Evolutionary conservation across 2,797 vertebrate genomes (phyloP), one percentile per base, ranked within the genome.

Genomic region (Rousettus madagascariensis): DNA sequence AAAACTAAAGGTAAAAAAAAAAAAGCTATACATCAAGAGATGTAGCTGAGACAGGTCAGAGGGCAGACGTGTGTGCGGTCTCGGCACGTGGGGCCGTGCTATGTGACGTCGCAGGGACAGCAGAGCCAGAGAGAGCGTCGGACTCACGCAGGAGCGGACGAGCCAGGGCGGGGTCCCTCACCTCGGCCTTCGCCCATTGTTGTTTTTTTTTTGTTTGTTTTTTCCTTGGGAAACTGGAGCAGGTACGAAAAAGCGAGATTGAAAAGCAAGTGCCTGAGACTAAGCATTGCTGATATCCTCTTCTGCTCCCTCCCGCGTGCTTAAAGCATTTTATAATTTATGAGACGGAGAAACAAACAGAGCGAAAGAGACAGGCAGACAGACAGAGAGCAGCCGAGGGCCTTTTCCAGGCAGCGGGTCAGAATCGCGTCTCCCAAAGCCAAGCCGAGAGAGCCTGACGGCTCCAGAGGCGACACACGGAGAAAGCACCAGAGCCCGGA

Each of bases 21-120:
- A 33, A 86, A 5, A 13, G 19, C 28, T 24, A 26, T 6, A 20
- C 20, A 7, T 41, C 1, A 2, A 68, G 57, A 78, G 10, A 15
- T 4, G 3, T 0, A 33, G 9, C 3, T 75, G 3, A 6, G 3
- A 7, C 22, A 28, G 41, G 51, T 7, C 3, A 68, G 26, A 22
- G 28, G 16, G 5, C 11, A 3, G 8, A 6, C 1, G 0, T 8
- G 11, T 9, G 15, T 0, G 19, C 2, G 12, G 22, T 11, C 20
- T 26, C 46, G 13, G 33, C 38, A 7, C 1, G n/a, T 6, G 0
- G 28, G 12, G 5, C 55, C 17, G 8, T 0, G 7, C 30, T 11
- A 0, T 20, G 0, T 1, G 1, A 49, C 3, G 17, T 36, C 10
- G 2, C 6, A 12, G 26, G 22, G 4, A 5, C 2, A 1, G 5